These are phyloP conservation scores for Salticus scenicus DNA, from an alignment of 2,888 invertebrate genomes.

Conservation along the genomic window DNA sequence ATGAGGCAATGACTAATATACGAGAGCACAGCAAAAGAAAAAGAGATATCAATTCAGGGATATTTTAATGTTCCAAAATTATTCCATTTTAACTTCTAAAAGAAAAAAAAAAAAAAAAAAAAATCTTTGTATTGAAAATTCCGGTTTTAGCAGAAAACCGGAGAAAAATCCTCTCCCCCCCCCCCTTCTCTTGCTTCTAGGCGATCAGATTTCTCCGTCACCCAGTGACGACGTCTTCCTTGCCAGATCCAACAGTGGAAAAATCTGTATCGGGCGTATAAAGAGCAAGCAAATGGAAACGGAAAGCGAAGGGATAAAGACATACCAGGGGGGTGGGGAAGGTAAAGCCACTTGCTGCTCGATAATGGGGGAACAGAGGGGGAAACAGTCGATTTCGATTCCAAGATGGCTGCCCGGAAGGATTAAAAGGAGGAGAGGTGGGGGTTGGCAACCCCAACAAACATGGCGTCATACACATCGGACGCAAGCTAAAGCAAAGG, in stretches of 20 bases:
- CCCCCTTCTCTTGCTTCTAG: too few relatives aligned
- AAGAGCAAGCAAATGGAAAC: slow-evolving; percentile 27
- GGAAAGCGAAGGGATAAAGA: background rate
- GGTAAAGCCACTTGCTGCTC: slow-evolving; percentile 67
- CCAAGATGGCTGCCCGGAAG: slow-evolving; percentile 65
- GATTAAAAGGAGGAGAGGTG: slow-evolving; percentile 23
- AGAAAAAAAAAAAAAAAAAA: too few relatives aligned
- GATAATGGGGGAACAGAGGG: slow-evolving; percentile 48
- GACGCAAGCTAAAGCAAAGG: background rate
- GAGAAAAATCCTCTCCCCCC: too few relatives aligned
- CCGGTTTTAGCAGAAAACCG: too few relatives aligned
- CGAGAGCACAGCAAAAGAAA: too few relatives aligned
- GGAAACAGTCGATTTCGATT: slow-evolving; percentile 63
- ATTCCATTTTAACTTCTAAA: too few relatives aligned
- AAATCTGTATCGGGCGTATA: slow-evolving; percentile 38
- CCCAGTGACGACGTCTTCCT: background rate
- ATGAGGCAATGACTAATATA: too few relatives aligned
- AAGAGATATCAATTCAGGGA: too few relatives aligned
- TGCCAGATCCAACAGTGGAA: slow-evolving; percentile 9
- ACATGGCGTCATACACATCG: slow-evolving; percentile 52
- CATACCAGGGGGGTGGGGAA: background rate
- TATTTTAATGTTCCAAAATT: too few relatives aligned
- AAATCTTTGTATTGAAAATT: too few relatives aligned
- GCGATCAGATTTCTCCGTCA: background rate
- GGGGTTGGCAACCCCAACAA: slow-evolving; percentile 24